These are phyloP conservation scores for Dendroctonus valens DNA, from an alignment of 1,140 invertebrate genomes.

Conservation along the genomic window DNA sequence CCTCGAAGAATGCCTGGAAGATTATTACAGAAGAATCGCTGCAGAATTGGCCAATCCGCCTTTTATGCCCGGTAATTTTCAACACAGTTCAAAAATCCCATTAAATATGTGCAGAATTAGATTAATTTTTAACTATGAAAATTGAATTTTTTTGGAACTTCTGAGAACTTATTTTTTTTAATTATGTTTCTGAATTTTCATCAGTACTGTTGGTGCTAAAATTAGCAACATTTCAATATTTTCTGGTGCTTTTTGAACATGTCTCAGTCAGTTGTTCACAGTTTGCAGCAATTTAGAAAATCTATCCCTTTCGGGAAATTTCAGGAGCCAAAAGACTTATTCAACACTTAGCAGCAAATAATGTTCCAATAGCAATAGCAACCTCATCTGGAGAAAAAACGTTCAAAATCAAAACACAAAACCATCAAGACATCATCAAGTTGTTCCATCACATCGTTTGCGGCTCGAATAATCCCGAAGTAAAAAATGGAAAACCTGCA, in stretches of 20 bases:
- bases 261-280: too few species aligned
- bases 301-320: slow-evolving; percentile 46
- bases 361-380: slow-evolving; percentile 82
- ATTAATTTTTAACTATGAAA: too few species aligned
- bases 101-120: too few species aligned
- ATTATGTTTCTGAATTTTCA: too few species aligned
- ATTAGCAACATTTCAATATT: too few species aligned
- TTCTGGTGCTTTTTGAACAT: too few species aligned
- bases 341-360: slow-evolving; percentile 73
- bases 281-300: too few species aligned
- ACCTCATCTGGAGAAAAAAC: slow-evolving; percentile 80
- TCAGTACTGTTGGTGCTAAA: too few species aligned
- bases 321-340: slow-evolving; percentile 80
- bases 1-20: background rate
- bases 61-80: background rate
- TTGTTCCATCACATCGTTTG: slow-evolving; percentile 83
- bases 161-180: too few species aligned
- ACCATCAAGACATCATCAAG: slow-evolving; percentile 70
- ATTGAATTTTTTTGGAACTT: too few species aligned
- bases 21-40: slow-evolving; percentile 8
- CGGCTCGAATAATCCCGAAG: slow-evolving; percentile 82
- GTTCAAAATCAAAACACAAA: slow-evolving; percentile 74
- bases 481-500: slow-evolving; percentile 85
- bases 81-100: too few species aligned
- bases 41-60: slow-evolving; percentile 1